Percentiles rank a stretch among this genome's conserved stretches.
Conservation (phyloP, 2,113 vertebrate genomes). For the Steatornis caripensis region DNA sequence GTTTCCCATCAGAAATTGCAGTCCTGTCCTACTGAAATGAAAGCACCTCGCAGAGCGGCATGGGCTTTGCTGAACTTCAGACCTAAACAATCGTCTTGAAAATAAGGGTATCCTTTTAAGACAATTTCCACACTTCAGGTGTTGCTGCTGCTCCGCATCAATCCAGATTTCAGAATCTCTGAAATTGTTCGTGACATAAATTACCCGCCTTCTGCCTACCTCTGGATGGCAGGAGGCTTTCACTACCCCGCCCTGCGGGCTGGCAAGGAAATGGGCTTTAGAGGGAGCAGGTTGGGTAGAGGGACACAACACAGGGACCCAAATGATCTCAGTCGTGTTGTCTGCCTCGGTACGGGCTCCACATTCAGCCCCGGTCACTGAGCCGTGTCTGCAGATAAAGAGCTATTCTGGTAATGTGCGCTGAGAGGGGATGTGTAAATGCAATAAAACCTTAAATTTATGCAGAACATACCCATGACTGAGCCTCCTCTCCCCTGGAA, state of each 20-base stretch:
- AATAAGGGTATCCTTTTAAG: not conserved
- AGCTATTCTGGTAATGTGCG: conserved; percentile 10
- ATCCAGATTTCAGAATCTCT: not conserved
- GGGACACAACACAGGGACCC: not conserved
- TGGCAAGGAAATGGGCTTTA: not conserved
- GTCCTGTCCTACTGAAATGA: not conserved
- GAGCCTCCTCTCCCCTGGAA: not conserved
- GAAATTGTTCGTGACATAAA: fast-evolving
- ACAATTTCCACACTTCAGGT: not conserved
- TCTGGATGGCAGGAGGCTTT: not conserved
- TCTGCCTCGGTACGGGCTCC: fast-evolving
- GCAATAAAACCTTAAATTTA: not conserved
- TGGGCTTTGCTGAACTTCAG: not conserved
- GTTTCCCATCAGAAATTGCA: not conserved
- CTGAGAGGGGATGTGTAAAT: not conserved
- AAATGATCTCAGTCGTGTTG: not conserved
- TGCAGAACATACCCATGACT: not conserved
- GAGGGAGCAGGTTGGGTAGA: not conserved
- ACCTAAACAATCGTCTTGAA: not conserved
- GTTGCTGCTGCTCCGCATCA: not conserved
- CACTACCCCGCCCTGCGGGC: not conserved
- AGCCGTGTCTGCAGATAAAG: not conserved
- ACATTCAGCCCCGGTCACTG: fast-evolving
- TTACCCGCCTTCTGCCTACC: not conserved
- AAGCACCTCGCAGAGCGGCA: not conserved